Evolutionary conservation across 2,113 vertebrate species (phyloP), one percentile per base, ranked within the genome.

Genomic region (Piprites chloris): DNA sequence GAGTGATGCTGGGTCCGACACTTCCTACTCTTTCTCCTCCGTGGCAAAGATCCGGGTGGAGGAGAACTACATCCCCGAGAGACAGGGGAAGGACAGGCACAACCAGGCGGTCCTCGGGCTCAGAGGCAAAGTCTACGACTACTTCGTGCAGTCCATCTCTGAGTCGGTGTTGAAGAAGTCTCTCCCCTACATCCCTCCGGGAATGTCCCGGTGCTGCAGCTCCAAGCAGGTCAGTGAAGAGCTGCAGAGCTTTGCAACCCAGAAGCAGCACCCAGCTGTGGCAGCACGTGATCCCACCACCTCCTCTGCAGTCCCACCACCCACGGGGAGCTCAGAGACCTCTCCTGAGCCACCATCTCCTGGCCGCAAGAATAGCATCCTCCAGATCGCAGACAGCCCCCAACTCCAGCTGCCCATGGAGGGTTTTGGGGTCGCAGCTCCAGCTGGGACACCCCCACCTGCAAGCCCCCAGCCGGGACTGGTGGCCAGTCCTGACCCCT

Each of bases 41-140:
- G 96, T 98, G 18, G 98, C 99, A 4, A 96, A 98, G 96, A 97
- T 99, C 72, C 98, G 94, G 69, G 98, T 99, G 91, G 98, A 98
- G 85, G 99, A 99, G 82, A 98, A 95, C 9, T 93, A 98, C 94
- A 93, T 99, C 30, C 12, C 96, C 2, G 42, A 98, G 94, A 92
- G 83, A 41, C 49, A 21, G 56, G 97, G 4, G 80, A 95, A 27
- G 61, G 93, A 53, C 2, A 41, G 91, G 37, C 37, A 73, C 3
- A 30, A 32, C 9, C 89, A 44, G 5, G 8, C 6, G 0, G 11
- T n/a, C 9, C 58, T 53, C 0, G 9, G 49, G 62, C 95, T 99
- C 50, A 97, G 92, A 44, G 97, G 99, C 46, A 99, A 99, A 87
- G 98, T 99, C 87, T 99, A 99, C 0, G 98, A 99, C 44, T 99